Evolutionary conservation across 2,888 invertebrate genomes (phyloP).

Genomic region (Tridacna crocea): DNA sequence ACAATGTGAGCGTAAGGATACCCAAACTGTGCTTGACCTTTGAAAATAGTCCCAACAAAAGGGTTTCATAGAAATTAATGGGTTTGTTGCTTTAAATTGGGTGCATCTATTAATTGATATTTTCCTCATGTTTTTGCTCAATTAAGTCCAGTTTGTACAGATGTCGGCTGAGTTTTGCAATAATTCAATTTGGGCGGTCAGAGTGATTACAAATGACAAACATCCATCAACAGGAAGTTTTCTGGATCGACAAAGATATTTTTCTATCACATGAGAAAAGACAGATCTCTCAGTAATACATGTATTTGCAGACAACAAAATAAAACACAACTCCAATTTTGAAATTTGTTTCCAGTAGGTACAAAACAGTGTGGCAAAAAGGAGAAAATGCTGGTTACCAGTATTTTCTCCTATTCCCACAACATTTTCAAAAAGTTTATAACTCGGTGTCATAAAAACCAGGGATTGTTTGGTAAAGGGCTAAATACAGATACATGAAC

Average conservation of each 20-base stretch:
- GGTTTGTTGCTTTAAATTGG: slow-evolving; percentile 44
- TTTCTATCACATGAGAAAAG: not conserved
- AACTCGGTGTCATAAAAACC: too few species aligned
- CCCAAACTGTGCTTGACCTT: slow-evolving; percentile 58
- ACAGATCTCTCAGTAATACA: not conserved
- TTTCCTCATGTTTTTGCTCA: slow-evolving; percentile 61
- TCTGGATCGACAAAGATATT: not conserved
- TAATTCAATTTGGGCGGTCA: slow-evolving; percentile 50
- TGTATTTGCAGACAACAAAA: too few species aligned
- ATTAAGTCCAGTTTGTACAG: slow-evolving; percentile 34
- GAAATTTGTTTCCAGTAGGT: too few species aligned
- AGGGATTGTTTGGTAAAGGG: too few species aligned
- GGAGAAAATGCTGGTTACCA: too few species aligned
- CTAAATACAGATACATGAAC: too few species aligned
- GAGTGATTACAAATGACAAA: slow-evolving; percentile 5
- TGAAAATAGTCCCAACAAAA: slow-evolving; percentile 55
- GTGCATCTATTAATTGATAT: slow-evolving; percentile 60
- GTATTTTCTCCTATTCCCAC: too few species aligned
- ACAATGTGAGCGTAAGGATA: slow-evolving; percentile 51
- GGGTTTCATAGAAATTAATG: slow-evolving; percentile 40
- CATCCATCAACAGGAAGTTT: not conserved
- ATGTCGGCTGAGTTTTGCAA: too few species aligned
- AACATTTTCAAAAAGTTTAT: too few species aligned
- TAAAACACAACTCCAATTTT: too few species aligned
- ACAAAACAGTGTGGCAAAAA: too few species aligned